Evolutionary conservation across 2,113 vertebrate genomes (phyloP).

Genomic region (Pseudolaguvia tuberculata): DNA sequence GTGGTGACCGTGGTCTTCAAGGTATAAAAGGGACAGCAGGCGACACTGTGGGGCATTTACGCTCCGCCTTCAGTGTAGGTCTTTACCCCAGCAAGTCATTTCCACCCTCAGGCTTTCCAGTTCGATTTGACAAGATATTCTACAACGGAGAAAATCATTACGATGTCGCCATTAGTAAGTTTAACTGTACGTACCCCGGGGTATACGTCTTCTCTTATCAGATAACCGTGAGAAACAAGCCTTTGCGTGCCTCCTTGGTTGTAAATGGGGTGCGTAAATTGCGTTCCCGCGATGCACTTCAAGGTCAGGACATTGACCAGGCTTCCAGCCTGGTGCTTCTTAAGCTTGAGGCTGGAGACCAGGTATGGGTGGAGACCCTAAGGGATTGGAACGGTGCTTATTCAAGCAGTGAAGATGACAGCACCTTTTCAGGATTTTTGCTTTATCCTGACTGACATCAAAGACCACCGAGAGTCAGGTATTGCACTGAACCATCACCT

Average conservation of each 20-base stretch:
- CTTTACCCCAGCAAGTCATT: conserved; percentile 84
- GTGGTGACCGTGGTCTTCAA: conserved; percentile 74
- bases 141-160: conserved; percentile 85
- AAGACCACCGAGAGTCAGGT: not conserved
- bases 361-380: conserved; percentile 90
- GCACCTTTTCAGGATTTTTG: conserved; percentile 90
- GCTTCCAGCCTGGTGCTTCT: conserved; percentile 84
- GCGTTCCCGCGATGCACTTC: conserved; percentile 83
- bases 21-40: conserved; percentile 82
- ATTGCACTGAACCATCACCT: conserved; percentile 25
- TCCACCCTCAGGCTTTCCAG: conserved; percentile 80
- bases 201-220: conserved; percentile 91
- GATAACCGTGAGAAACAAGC: conserved; percentile 85
- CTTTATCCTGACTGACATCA: conserved; percentile 75
- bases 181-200: conserved; percentile 82
- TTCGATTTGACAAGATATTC: conserved; percentile 86
- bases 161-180: conserved; percentile 76
- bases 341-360: conserved; percentile 76
- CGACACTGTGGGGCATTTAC: conserved; percentile 46
- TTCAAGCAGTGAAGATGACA: conserved; percentile 87
- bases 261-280: conserved; percentile 77
- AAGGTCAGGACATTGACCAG: conserved; percentile 91
- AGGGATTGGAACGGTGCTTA: conserved; percentile 93
- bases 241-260: conserved; percentile 79
- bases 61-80: conserved; percentile 87